phyloP scores from a whole-genome alignment of 1,140 invertebrate genomes.

The Globodera rostochiensis region DNA sequence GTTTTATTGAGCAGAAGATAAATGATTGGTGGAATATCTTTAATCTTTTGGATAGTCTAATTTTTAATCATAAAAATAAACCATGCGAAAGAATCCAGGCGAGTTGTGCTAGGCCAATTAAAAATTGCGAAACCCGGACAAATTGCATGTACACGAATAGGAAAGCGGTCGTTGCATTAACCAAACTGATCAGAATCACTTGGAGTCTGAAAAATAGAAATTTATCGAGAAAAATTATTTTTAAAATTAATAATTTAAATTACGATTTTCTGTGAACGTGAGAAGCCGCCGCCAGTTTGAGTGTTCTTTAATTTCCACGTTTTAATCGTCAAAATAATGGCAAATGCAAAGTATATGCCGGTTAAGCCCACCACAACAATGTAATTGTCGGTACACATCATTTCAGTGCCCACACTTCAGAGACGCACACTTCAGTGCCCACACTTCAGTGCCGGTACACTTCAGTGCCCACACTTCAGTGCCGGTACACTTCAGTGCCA shows the following conservation, averaged over 20 bases:
- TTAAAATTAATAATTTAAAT: slow-evolving; percentile 3
- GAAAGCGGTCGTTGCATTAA: slow-evolving; percentile 29
- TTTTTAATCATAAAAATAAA: slow-evolving; percentile 7
- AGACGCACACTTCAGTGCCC: too few relatives aligned
- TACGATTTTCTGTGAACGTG: neutral
- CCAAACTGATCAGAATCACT: slow-evolving; percentile 32
- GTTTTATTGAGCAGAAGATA: slow-evolving; percentile 25
- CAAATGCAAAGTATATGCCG: slow-evolving; percentile 24
- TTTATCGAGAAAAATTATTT: neutral
- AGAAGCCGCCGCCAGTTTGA: neutral
- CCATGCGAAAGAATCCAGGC: slow-evolving; percentile 27
- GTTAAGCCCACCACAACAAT: slow-evolving; percentile 15
- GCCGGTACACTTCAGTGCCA: too few relatives aligned
- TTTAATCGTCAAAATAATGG: slow-evolving; percentile 29
- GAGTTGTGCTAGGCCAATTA: slow-evolving; percentile 26
- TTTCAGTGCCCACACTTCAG: too few relatives aligned
- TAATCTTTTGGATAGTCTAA: neutral
- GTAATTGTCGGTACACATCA: too few relatives aligned
- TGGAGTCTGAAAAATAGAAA: slow-evolving; percentile 27
- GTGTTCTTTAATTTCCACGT: slow-evolving; percentile 9
- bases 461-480: too few relatives aligned
- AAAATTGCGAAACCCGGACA: neutral
- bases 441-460: too few relatives aligned
- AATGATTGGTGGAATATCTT: slow-evolving; percentile 17
- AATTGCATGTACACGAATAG: slow-evolving; percentile 45